Percentiles rank a stretch among this genome's conserved stretches.
phyloP scores from a whole-genome alignment of 1,140 invertebrate species.

The Lamellibrachia luymesi region DNA sequence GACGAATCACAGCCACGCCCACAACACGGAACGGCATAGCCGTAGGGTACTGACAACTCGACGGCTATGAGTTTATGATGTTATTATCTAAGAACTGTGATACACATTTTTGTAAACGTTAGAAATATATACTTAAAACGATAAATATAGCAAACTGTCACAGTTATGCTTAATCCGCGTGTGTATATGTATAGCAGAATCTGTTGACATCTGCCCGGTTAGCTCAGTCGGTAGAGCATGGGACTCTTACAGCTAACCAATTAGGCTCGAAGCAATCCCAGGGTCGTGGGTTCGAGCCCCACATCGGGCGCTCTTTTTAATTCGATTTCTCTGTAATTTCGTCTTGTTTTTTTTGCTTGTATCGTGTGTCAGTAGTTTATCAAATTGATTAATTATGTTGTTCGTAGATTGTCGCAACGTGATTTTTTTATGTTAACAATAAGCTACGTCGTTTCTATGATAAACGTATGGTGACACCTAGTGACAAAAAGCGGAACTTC shows the following conservation, averaged over 20 bases:
- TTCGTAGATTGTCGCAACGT: too few species aligned
- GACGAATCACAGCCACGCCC: neutral
- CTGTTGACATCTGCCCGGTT: neutral
- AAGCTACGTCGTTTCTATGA: too few species aligned
- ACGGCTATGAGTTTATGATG: neutral
- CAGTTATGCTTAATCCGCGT: neutral
- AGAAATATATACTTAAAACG: too few species aligned
- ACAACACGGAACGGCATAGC: neutral
- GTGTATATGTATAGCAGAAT: neutral
- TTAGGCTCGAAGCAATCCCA: neutral
- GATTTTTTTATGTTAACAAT: too few species aligned
- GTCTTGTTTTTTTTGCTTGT: neutral
- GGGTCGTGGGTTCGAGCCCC: slow-evolving; percentile 1
- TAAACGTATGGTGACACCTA: too few species aligned
- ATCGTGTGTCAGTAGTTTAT: too few species aligned
- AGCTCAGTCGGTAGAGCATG: slow-evolving; percentile 3
- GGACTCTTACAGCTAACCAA: slow-evolving; percentile 4
- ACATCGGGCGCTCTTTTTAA: neutral
- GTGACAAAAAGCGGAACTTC: neutral
- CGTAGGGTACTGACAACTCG: neutral
- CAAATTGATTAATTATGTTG: too few species aligned
- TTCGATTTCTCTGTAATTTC: neutral
- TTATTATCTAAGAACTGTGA: neutral
- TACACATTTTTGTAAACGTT: too few species aligned
- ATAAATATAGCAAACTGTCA: neutral